Evolutionary conservation across 2,888 invertebrate species (phyloP).

Genomic region (Clusia tigrina): DNA sequence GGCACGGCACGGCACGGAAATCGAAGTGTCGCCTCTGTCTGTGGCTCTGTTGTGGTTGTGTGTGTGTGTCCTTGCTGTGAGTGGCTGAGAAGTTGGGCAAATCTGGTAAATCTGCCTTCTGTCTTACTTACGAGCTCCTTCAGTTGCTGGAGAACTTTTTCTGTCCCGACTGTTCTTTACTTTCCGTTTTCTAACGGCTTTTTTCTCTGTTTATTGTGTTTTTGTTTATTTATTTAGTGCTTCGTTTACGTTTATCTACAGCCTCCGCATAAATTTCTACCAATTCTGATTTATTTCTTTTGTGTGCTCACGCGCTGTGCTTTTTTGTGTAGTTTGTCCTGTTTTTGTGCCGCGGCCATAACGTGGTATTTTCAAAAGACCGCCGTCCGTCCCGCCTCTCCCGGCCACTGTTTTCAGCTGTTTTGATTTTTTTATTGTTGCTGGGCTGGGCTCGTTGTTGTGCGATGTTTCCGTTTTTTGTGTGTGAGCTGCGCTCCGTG

Average conservation of each 20-base stretch:
- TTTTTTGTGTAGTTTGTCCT: background rate
- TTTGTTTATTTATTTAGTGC: no score
- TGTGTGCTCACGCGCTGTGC: background rate
- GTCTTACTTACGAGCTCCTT: no score
- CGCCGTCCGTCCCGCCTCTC: no score
- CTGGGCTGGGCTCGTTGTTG: background rate
- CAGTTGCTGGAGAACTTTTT: no score
- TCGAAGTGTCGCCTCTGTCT: no score
- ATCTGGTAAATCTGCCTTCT: no score
- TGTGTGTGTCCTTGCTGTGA: background rate
- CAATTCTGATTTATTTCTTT: conserved; percentile 10
- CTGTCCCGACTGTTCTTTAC: no score
- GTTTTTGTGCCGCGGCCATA: background rate
- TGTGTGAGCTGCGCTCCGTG: background rate
- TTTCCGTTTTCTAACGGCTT: no score
- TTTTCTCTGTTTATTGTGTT: no score
- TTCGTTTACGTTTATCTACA: no score
- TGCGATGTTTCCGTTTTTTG: background rate
- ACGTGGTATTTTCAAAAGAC: background rate
- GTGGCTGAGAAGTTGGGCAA: no score
- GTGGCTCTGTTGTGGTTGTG: background rate
- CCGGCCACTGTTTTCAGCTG: background rate
- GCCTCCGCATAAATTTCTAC: background rate
- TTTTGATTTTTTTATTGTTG: background rate
- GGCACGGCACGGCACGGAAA: background rate